Conservation (phyloP, 2,113 vertebrate species). For the Leiothrix lutea region DNA sequence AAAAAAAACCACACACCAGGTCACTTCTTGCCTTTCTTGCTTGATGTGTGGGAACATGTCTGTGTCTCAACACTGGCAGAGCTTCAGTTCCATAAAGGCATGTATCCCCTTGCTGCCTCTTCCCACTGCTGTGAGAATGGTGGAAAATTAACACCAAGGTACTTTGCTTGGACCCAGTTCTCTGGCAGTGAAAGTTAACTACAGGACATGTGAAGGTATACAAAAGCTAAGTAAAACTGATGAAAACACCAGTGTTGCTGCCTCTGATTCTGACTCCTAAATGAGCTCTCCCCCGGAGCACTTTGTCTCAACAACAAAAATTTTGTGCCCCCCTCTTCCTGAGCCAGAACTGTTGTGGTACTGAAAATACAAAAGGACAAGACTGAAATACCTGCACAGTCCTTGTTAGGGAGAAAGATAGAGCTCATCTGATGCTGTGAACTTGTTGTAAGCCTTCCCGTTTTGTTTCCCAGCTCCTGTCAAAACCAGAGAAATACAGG, state of each 20-base stretch:
- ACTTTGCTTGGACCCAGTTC: background rate
- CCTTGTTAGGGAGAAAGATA: background rate
- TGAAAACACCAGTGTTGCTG: background rate
- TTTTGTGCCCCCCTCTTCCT: background rate
- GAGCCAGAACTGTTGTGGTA: background rate
- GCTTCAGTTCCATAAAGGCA: background rate
- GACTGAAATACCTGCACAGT: background rate
- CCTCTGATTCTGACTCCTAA: background rate
- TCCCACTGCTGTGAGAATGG: background rate
- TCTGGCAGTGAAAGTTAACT: background rate
- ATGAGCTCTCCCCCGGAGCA: background rate
- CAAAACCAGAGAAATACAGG: background rate
- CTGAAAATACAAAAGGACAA: background rate
- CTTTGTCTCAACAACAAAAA: background rate
- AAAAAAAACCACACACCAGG: background rate
- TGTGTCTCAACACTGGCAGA: background rate
- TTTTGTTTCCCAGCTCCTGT: background rate
- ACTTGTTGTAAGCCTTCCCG: background rate
- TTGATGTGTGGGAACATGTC: accelerated
- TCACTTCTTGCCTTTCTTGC: background rate
- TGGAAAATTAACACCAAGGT: background rate
- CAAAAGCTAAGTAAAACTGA: background rate
- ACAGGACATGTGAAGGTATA: background rate
- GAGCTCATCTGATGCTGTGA: background rate
- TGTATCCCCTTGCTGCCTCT: accelerated